Percentiles rank a stretch among this genome's conserved stretches.
Conservation (phyloP, 2,888 invertebrate genomes). For the Volucella inanis region DNA sequence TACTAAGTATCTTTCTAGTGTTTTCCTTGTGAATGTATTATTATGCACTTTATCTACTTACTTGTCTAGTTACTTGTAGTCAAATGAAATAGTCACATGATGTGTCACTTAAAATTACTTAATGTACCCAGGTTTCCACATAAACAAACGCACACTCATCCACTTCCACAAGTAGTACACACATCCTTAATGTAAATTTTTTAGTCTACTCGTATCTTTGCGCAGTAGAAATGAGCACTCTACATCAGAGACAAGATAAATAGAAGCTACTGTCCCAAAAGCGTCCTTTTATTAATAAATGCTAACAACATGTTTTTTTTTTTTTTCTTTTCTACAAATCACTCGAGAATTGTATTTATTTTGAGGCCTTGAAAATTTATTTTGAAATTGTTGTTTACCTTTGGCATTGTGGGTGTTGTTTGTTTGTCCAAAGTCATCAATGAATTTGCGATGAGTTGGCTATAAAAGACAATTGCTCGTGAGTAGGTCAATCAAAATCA, state of each 20-base stretch:
- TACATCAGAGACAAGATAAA: no score
- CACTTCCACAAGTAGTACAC: constrained; percentile 3
- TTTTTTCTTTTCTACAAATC: constrained; percentile 8
- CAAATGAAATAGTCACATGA: constrained; percentile 20
- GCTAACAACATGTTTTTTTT: not conserved
- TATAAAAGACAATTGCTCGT: constrained; percentile 41
- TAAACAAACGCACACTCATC: not conserved
- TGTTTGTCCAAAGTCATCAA: constrained; percentile 54
- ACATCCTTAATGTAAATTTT: no score
- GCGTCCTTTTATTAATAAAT: constrained; percentile 49
- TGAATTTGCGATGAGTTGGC: constrained; percentile 39
- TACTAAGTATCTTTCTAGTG: constrained; percentile 21
- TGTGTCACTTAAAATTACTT: constrained; percentile 23
- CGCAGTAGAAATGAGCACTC: no score
- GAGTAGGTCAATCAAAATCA: constrained; percentile 38
- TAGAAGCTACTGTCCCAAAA: not conserved
- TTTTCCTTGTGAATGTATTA: constrained; percentile 59
- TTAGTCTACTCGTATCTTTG: no score
- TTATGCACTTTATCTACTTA: constrained; percentile 51
- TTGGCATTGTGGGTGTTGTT: constrained; percentile 7
- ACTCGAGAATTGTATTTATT: constrained; percentile 2
- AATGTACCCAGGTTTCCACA: not conserved
- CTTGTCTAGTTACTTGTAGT: constrained; percentile 38
- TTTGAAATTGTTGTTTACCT: not conserved
- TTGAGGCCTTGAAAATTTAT: constrained; percentile 20